Conservation (phyloP, 2,113 vertebrate genomes). For the Menidia beryllina region DNA sequence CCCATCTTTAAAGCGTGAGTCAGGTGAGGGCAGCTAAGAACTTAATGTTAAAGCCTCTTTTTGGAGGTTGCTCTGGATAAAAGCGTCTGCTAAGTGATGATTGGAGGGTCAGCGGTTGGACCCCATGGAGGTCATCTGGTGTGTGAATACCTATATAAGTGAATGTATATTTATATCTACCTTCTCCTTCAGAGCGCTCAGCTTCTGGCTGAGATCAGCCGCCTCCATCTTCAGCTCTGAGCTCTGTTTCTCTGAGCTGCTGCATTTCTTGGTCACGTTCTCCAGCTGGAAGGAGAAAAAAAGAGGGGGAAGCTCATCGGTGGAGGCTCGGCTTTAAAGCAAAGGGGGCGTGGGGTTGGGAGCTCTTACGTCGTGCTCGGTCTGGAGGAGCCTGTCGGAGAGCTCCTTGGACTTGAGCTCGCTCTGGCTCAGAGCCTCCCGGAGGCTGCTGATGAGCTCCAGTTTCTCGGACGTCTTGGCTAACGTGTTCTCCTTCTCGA, state of each 20-base stretch:
- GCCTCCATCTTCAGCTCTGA: constrained; percentile 81
- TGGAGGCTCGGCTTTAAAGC: too few relatives aligned
- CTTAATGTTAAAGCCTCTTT: too few relatives aligned
- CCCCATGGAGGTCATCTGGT: too few relatives aligned
- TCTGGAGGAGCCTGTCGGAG: constrained; percentile 82
- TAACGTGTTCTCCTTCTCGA: constrained; percentile 88
- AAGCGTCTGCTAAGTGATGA: too few relatives aligned
- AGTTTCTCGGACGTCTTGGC: constrained; percentile 81
- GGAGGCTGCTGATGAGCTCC: constrained; percentile 80
- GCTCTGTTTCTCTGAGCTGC: constrained; percentile 81
- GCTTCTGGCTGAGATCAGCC: constrained; percentile 84
- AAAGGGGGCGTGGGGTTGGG: rapidly evolving
- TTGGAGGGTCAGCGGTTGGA: too few relatives aligned
- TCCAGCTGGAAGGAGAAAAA: constrained; percentile 77
- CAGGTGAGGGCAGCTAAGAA: too few relatives aligned
- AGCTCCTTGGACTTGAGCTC: constrained; percentile 82
- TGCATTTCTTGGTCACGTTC: constrained; percentile 79
- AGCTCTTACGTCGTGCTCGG: constrained; percentile 82
- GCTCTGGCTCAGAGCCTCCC: constrained; percentile 80
- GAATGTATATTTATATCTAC: too few relatives aligned
- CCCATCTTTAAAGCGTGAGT: too few relatives aligned
- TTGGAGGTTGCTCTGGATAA: too few relatives aligned
- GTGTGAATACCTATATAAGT: too few relatives aligned
- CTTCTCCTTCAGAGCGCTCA: constrained; percentile 86
- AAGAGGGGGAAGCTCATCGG: too few relatives aligned